Conservation (phyloP, 2,797 vertebrate species). For the Ctenosaura bakeri region DNA sequence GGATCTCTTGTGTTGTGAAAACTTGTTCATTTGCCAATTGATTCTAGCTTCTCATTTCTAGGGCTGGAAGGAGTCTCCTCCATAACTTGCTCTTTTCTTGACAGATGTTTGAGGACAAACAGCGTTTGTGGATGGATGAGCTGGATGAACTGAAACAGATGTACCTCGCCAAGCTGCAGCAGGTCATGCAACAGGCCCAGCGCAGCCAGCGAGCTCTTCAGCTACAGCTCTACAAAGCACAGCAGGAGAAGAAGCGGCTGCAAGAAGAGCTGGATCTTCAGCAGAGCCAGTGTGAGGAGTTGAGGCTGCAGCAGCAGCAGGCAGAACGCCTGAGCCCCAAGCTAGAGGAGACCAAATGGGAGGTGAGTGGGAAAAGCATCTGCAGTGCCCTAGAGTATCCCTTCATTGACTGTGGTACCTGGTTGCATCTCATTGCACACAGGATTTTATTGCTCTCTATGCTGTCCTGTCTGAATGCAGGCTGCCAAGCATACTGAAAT, state of each 20-base stretch:
- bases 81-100: neutral
- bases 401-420: neutral
- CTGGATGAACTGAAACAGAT: constrained; percentile 94
- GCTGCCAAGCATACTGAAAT: neutral
- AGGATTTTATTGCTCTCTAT: neutral
- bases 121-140: constrained; percentile 94
- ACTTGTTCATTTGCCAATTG: neutral
- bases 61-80: neutral
- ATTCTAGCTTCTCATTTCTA: neutral
- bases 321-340: constrained; percentile 81
- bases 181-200: constrained; percentile 95
- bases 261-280: constrained; percentile 89
- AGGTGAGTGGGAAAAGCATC: constrained; percentile 82
- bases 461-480: neutral
- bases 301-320: constrained; percentile 72
- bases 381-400: neutral
- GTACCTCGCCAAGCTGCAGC: constrained; percentile 91
- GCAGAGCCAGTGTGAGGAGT: constrained; percentile 80
- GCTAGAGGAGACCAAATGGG: constrained; percentile 95
- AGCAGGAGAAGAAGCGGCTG: constrained; percentile 92
- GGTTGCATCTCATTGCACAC: neutral
- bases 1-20: neutral
- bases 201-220: constrained; percentile 92
- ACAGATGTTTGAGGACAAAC: constrained; percentile 95
- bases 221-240: constrained; percentile 92